Evolutionary conservation across 2,113 vertebrate genomes (phyloP).

Genomic region (Oenanthe melanoleuca): DNA sequence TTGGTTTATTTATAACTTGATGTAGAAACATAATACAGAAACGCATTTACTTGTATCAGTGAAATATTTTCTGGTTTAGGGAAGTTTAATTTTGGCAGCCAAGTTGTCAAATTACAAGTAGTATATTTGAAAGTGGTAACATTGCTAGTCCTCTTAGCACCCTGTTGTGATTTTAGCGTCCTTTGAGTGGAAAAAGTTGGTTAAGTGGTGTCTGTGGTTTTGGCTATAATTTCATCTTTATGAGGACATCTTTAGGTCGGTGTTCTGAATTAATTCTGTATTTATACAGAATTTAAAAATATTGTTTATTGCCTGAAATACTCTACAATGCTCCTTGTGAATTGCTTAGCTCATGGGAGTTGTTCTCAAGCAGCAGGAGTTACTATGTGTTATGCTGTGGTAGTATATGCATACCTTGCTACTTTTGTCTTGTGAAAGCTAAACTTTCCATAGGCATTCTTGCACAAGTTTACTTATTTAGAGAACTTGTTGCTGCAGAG

Average conservation of each 20-base stretch:
- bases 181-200: background rate
- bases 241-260: background rate
- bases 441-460: background rate
- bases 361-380: background rate
- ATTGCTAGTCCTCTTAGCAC: background rate
- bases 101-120: background rate
- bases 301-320: rapidly evolving
- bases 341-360: background rate
- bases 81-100: background rate
- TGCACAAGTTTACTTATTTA: background rate
- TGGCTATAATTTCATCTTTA: background rate
- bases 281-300: background rate
- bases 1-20: conserved; percentile 32
- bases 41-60: background rate
- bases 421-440: background rate
- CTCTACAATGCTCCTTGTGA: background rate
- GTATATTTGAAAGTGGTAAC: background rate
- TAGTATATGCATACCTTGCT: background rate
- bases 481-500: background rate
- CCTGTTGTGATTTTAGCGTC: background rate
- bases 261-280: background rate
- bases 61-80: background rate
- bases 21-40: background rate
- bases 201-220: background rate
- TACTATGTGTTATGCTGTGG: rapidly evolving